Base-by-base conservation (phyloP, 2,888 invertebrate species). In the Xylophagus ater region DNA sequence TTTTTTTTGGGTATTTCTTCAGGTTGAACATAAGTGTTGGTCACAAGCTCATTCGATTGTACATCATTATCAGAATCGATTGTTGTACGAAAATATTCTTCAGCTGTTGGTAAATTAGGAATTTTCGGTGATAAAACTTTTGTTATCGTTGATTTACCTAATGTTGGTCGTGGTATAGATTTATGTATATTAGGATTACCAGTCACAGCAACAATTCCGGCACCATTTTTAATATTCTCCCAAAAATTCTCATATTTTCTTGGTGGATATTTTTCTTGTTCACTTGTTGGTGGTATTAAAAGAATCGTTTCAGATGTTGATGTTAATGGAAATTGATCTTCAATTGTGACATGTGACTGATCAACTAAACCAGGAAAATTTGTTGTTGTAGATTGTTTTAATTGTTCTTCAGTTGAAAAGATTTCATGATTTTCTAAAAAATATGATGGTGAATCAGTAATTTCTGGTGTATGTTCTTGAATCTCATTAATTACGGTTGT, bases 141-240 rank as follows among this genome's bases (percentile, higher is more conserved):
- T 1, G 73, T 74, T 18, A 79, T 77, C 1, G 69, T 74, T 2
- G 76, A 67, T 30, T 68, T 66, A 25, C 71, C 72, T n/a, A 62
- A 55, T 0, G 65, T 60, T 20, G 66, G 59, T 25, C 56, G 46
- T 13, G 49, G 49, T 34, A 19, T 41, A 1, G 37, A 28, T 4
- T 42, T 25, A 25, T 46, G 42, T n/a, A 13, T 9, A 15, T 17
- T 13, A 24, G 13, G 17, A 7, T 53, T 54, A 17, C 7, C 23
- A 24, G 2, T 12, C 15, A 14, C 15, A 28, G 14, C 30, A 46
- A 8, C 9, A 10, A 23, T 10, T 31, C 32, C 25, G 41, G 31
- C 3, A 35, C 4, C 9, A 23, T 25, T 2, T 25, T 35, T 31
- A 2, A 6, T 25, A 24, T 18, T 25, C 18, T 40, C 34, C 35